Base-by-base conservation (phyloP, 2,888 invertebrate genomes). In the Ormyrus labotus region DNA sequence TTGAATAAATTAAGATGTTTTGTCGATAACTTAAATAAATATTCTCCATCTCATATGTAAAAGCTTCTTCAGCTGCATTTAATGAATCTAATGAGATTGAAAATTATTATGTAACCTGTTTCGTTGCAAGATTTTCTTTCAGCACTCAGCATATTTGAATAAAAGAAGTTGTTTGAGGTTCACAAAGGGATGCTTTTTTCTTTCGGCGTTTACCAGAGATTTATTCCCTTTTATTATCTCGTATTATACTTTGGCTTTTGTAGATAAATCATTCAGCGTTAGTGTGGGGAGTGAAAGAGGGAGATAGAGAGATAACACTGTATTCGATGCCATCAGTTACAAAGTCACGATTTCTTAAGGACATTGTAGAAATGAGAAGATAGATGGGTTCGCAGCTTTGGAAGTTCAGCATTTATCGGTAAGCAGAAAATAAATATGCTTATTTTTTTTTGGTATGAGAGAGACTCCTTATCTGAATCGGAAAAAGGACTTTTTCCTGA, bases 281-380 rank as follows among this genome's bases (percentile, higher is more conserved):
- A 19, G 19, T 19, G 1, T 60, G 9, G 11, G 7, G 11, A 57
- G n/a, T 10, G 6, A 57, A n/a, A 10, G 11, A 9, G 5, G 7
- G 19, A 60, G 19, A 19, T 7, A 13, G 11, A 19, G 19, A 60
- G 60, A 34, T 60, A 19, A 60, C 13, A 19, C 19, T 60, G 19
- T 60, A 60, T 6, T 6, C 60, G 34, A 60, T 34, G 7, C 9
- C 19, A 60, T 60, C 60, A 13, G 60, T 7, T 60, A 60, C 19
- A 5, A 60, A 60, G 60, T 60, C 60, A 60, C 19, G 19, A 19
- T 34, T 60, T 60, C 60, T 60, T 60, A 57, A 57, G 57, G 10
- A n/a, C n/a, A 57, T 57, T 11, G 57, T 57, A n/a, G n/a, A 57
- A 57, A 57, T n/a, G 6, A 10, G 10, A 11, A 57, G n/a, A 57